Base-by-base conservation (phyloP, 2,888 invertebrate species). In the Sialis lutaria region DNA sequence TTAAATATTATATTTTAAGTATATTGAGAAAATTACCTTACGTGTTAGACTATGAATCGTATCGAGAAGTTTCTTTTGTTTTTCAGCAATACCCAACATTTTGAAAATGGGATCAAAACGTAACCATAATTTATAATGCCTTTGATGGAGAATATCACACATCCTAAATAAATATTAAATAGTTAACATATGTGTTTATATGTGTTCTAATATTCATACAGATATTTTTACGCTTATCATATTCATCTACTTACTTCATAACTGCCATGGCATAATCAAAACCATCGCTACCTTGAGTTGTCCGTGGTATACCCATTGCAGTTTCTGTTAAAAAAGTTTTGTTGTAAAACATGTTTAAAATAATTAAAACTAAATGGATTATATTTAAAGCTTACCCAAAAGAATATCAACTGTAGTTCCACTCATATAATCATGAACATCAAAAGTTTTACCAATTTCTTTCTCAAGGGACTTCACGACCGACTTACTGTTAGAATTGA, bases 231-330 rank as follows among this genome's bases (percentile, higher is more conserved):
- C 9, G 34, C 34, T 34, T 9, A 37, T 37, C n/a, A 37, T 37
- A 37, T 10, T 32, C n/a, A 45, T 33, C 32, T 43, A 58, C 64
- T 63, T 58, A 72, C 73, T 70, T 68, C 72, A 74, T 73, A 1
- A 73, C 73, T 40, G 73, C 72, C 57, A 67, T 62, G 1, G 73
- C 73, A 50, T 73, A 74, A 42, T 71, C 68, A 48, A 63, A 69
- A 47, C 72, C 70, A 50, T 64, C 65, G 46, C 67, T 66, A 46
- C 68, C 64, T 48, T 68, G 67, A 2, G 64, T 59, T 9, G 60
- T 61, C 39, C 63, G 64, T 44, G 61, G 65, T 5, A 73, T 64
- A 8, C 74, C 74, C 74, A 74, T 74, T 0, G 70, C 74, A 33
- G 74, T 73, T 60, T 71, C 72, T 67, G 51, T 8, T 54, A 57